These are phyloP conservation scores for Picus viridis DNA, from an alignment of 2,797 vertebrate species.

Conservation along the genomic window DNA sequence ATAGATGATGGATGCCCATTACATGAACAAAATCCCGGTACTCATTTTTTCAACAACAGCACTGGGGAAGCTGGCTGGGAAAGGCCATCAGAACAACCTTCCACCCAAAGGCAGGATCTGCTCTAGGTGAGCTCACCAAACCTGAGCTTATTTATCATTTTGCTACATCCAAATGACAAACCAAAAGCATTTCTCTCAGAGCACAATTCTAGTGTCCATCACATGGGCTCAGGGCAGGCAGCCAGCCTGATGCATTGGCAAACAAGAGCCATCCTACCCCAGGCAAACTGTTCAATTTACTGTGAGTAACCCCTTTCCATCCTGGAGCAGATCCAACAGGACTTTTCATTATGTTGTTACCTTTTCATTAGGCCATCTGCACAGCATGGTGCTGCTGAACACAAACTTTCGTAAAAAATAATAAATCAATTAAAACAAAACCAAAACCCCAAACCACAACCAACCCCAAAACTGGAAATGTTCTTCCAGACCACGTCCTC, in stretches of 20 bases:
- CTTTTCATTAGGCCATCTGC: background rate
- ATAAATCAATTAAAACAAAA: too few species aligned
- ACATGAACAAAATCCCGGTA: rapidly evolving
- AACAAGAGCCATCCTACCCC: background rate
- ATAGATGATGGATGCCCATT: too few species aligned
- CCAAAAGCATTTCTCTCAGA: rapidly evolving
- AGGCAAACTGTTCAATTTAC: background rate
- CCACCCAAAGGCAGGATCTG: background rate
- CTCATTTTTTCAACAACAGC: rapidly evolving
- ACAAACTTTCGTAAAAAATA: rapidly evolving
- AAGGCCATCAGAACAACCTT: rapidly evolving
- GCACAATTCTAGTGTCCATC: rapidly evolving
- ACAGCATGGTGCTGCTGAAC: background rate
- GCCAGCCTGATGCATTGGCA: background rate
- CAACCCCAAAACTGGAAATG: rapidly evolving
- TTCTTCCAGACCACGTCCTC: rapidly evolving
- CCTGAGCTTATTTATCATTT: background rate
- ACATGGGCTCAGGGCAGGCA: background rate
- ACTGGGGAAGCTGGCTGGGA: background rate
- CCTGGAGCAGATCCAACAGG: background rate
- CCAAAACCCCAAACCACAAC: rapidly evolving
- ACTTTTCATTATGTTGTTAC: too few species aligned
- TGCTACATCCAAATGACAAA: rapidly evolving
- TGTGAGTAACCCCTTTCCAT: background rate
- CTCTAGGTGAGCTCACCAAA: rapidly evolving